Base-by-base conservation (phyloP, 2,888 invertebrate species). In the Phania funesta region DNA sequence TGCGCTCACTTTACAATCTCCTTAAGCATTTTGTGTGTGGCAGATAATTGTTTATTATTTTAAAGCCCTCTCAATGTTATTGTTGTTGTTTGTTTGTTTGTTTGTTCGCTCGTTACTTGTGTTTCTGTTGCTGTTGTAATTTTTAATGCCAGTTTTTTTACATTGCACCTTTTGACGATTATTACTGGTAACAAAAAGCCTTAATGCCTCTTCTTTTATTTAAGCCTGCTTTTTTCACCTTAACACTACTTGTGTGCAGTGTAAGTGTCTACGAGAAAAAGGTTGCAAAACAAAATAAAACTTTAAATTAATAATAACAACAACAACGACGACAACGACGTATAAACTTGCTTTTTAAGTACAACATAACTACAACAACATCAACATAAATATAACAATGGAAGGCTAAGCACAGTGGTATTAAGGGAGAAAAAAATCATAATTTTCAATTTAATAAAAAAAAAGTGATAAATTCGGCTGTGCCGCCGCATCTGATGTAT, bases 1-100 rank as follows among this genome's bases (percentile, higher is more conserved):
- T 74, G 52, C 74, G 82, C 77, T 82, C 74, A 82, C 68, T 82
- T 77, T 82, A 68, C 77, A 78, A 82, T 78, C 77, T 82, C 77
- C 74, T 82, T 68, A 64, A 82, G 74, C 50, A 74, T 74, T 82
- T 38, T 38, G 32, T 75, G 71, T 73, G 58, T 29, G 73, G 67
- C 58, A 74, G 73, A 82, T 82, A 82, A 82, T 82, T 82, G 82
- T 82, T 82, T 82, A 82, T 82, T 81, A 81, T 81, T 82, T 64
- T 74, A 82, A 82, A 82, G 78, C 73, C 78, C 74, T 77, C 64
- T 70, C 65, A 71, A 67, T 65, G 71, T 60, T 71, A 29, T 70
- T 75, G 48, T 77, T 77, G 41, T 58, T 48, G 50, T 11, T 52
- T 38, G 48, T 41, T 73, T 22, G 32, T 32, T 65, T 67, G 54